phyloP scores from a whole-genome alignment of 23 tunicate genomes.

The Aplidium turbinatum region DNA sequence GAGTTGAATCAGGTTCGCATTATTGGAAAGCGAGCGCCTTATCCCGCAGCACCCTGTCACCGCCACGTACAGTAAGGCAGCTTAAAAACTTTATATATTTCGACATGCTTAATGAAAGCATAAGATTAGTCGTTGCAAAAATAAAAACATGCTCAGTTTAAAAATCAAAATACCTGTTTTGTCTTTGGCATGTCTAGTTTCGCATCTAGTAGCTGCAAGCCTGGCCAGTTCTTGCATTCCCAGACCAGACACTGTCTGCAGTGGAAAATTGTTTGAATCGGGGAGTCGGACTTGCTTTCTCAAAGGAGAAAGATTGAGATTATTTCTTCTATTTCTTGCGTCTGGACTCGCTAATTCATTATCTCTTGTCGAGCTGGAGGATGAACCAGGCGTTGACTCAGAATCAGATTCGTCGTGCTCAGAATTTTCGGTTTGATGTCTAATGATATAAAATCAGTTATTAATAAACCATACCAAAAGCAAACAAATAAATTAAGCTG shows the following conservation, averaged over 20 bases:
- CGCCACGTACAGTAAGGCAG: too few relatives aligned
- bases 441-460: too few relatives aligned
- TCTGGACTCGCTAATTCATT: conserved; percentile 45
- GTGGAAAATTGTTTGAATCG: conserved; percentile 48
- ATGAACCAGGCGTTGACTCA: too few relatives aligned
- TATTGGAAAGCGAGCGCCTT: too few relatives aligned
- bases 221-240: conserved; percentile 40
- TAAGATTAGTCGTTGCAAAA: too few relatives aligned
- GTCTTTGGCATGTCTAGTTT: background rate
- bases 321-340: conserved; percentile 49
- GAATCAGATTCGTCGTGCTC: conserved; percentile 24
- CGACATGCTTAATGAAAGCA: too few relatives aligned
- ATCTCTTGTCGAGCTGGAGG: too few relatives aligned
- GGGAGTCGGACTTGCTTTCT: conserved; percentile 61
- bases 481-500: too few relatives aligned
- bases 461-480: too few relatives aligned
- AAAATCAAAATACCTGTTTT: background rate
- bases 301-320: conserved; percentile 55
- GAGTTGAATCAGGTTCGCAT: too few relatives aligned
- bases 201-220: conserved; percentile 50
- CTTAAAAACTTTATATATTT: too few relatives aligned
- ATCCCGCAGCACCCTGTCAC: too few relatives aligned
- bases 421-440: conserved; percentile 7
- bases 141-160: background rate
- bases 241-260: conserved; percentile 51